These are phyloP conservation scores for Heterocephalus glaber DNA, from an alignment of 2,113 vertebrate genomes.

Conservation along the genomic window DNA sequence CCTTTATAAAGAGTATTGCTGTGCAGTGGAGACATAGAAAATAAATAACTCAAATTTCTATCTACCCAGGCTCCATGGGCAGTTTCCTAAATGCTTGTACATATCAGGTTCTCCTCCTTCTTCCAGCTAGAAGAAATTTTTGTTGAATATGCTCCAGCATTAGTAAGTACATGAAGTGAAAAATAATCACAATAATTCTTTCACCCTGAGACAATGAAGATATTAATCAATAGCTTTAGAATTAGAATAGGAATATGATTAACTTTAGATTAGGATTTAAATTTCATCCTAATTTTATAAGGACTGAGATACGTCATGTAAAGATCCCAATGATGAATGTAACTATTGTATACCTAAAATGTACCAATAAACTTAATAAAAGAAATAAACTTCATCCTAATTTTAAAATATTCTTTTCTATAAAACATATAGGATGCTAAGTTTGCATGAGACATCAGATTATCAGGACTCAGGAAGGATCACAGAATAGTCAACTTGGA, in stretches of 20 bases:
- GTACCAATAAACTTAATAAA: too few species aligned
- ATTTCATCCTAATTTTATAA: neutral
- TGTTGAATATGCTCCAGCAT: neutral
- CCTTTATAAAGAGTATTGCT: neutral
- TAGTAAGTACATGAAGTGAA: neutral
- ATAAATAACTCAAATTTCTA: neutral
- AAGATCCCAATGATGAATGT: too few species aligned
- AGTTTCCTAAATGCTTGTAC: neutral
- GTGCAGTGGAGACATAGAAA: neutral
- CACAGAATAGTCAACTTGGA: neutral
- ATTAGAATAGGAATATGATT: neutral
- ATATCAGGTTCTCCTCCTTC: neutral
- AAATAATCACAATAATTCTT: neutral
- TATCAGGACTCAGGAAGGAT: neutral
- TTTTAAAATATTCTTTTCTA: neutral
- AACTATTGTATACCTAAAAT: too few species aligned
- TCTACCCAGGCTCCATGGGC: neutral
- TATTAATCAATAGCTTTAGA: neutral
- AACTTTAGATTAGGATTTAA: neutral
- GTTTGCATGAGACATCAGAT: neutral
- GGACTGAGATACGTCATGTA: too few species aligned
- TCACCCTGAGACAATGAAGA: neutral
- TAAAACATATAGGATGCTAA: neutral
- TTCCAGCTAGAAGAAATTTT: neutral
- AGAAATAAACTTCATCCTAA: neutral